Evolutionary conservation across 2,888 invertebrate species (phyloP), one percentile per base, ranked within the genome.

Genomic region (Drosophila pseudotakahashii): DNA sequence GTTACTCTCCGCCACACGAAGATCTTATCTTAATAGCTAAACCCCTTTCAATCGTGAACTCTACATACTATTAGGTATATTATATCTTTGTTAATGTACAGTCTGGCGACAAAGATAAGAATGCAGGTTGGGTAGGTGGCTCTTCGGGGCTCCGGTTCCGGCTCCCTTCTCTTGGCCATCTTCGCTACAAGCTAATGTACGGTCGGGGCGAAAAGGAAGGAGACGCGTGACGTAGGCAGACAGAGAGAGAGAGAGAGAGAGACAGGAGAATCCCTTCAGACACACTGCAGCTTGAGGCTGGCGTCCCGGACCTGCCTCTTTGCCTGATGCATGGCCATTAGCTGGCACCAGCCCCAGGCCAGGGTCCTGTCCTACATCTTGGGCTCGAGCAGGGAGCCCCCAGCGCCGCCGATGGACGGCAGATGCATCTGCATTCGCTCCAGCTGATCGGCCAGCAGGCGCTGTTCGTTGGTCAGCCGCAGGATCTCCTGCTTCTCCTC

Each of bases 401-500:
- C 32, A 2, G 62, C 45, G 53, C 62, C 39, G 50, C 69, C 47
- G 11, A n/a, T 10, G 32, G 30, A 14, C n/a, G 55, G 45, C 19
- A 45, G n/a, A 14, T 52, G 57, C 45, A 53, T 9, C 23, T 89
- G 86, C 80, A 88, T 79, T 32, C 89, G 87, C 60, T 92, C 92
- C 19, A 92, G 57, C 52, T 91, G 89, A 72, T 92, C 91, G 5
- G 91, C 90, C 2, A 92, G 71, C 5, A 84, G 76, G n/a, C 91
- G 94, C 82, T 94, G 94, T 82, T 96, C 95, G 90, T 94, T 94
- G 37, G 96, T 93, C 26, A 95, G 93, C 84, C 94, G 94, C 94
- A 95, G 94, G 9, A 96, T 96, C 90, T 95, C 95, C 68, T 97
- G 97, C 78, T 95, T 95, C 89, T 97, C 97, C 85, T 96, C 96